phyloP scores from a whole-genome alignment of 1,140 invertebrate genomes.

The Panonychus citri region DNA sequence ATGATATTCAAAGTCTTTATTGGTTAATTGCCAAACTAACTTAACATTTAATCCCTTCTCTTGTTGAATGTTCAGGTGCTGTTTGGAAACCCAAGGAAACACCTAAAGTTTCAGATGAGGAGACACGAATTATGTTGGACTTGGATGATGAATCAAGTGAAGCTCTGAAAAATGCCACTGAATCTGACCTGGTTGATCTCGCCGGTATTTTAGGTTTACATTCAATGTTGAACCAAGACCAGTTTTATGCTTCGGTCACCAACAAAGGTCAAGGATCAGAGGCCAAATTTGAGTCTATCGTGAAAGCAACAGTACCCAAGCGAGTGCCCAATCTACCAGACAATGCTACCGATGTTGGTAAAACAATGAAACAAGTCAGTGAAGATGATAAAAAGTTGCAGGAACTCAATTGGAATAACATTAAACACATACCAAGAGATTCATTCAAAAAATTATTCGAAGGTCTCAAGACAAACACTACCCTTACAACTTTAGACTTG shows the following conservation, averaged over 20 bases:
- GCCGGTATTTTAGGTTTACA: slow-evolving; percentile 98
- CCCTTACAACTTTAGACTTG: slow-evolving; percentile 69
- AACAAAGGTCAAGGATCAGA: slow-evolving; percentile 62
- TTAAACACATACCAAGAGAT: slow-evolving; percentile 94
- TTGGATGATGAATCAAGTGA: slow-evolving; percentile 85
- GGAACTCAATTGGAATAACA: slow-evolving; percentile 90
- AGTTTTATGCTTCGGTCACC: slow-evolving; percentile 83
- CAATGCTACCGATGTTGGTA: slow-evolving; percentile 76
- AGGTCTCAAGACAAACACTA: slow-evolving; percentile 63
- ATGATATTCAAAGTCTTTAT: too few relatives aligned
- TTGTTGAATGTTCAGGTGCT: slow-evolving; percentile 20
- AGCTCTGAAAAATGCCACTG: slow-evolving; percentile 61
- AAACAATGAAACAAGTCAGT: slow-evolving; percentile 56
- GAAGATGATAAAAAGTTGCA: slow-evolving; percentile 56
- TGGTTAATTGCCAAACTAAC: too few relatives aligned
- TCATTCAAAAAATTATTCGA: slow-evolving; percentile 73
- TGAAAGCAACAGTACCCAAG: slow-evolving; percentile 78
- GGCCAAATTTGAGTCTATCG: slow-evolving; percentile 40
- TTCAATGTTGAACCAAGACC: slow-evolving; percentile 99
- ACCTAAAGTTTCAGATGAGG: slow-evolving; percentile 34
- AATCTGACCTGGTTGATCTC: slow-evolving; percentile 96
- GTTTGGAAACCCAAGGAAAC: slow-evolving; percentile 55
- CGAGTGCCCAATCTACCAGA: slow-evolving; percentile 57
- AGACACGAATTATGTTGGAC: slow-evolving; percentile 48
- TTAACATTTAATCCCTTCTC: too few relatives aligned